Evolutionary conservation across 2,113 vertebrate genomes (phyloP), one percentile per base, ranked within the genome.

Genomic region (Gymnocephalus cernua): DNA sequence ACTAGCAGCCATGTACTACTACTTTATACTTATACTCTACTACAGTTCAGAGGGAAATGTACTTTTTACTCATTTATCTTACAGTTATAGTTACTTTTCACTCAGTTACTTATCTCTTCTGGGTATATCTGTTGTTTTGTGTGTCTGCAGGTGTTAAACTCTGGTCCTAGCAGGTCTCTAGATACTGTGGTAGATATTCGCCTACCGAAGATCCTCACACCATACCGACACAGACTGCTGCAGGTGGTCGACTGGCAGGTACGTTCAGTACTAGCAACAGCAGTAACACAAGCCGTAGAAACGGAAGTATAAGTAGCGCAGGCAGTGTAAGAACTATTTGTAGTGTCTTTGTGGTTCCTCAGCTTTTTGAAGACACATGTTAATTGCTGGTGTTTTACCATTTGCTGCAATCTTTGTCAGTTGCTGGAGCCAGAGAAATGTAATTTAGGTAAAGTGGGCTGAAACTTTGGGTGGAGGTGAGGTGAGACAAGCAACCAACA

Each of bases 201-300:
- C 27, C 77, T 98, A 51, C 98, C 98, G 0, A 98, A 98, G 84
- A 92, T 93, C 82, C 95, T 99, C 75, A 19, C 89, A 3, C 96
- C 97, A 10, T 65, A 88, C 77, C 80, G 68, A 1, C 82, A 94
- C 90, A 92, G 94, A 57, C 91, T 99, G 73, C 96, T 97, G 92
- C 96, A 97, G 82, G n/a, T 91, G 51, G 48, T 95, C 45, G 92
- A 96, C 84, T 92, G 96, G 90, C 96, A 97, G 97, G 98, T 99
- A 95, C 19, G 69, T 23, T 10, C 45, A 63, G 15, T 3, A 2
- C 7, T 2, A 15, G 11, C 15, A 35, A 0, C 11, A 54, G 70
- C 32, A 75, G 18, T 2, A 8, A 3, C 15, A 66, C 61, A 44
- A 12, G 23, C 0, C 25, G 23, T 2, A 8, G 18, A 3, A 14